Percentiles rank a stretch among this genome's conserved stretches.
Evolutionary conservation across 1,140 invertebrate genomes (phyloP).

Genomic region (Brachionus manjavacas): DNA sequence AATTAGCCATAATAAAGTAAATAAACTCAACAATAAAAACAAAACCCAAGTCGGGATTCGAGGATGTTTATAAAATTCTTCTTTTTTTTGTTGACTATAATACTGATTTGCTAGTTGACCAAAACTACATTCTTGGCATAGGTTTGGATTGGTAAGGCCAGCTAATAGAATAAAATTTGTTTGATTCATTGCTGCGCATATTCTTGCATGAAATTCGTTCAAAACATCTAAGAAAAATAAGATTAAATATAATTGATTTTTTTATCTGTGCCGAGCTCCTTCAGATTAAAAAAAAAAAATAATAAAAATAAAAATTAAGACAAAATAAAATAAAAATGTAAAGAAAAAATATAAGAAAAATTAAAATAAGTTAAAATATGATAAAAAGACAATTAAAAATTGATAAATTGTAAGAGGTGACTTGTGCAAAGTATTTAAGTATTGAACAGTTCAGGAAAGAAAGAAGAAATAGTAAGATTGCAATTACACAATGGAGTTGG

Average conservation of each 20-base stretch:
- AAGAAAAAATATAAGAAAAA: no score
- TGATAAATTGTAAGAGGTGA: no score
- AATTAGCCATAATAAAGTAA: background rate
- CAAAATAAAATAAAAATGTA: no score
- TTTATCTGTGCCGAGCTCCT: no score
- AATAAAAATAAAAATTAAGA: no score
- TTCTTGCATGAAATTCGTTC: slow-evolving; percentile 29
- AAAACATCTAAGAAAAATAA: background rate
- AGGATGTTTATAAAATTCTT: background rate
- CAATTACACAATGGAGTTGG: no score
- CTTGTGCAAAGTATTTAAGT: no score
- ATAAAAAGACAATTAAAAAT: no score
- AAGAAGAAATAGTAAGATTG: no score
- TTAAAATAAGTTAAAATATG: no score
- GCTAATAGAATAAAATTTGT: background rate
- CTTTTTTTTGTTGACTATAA: background rate
- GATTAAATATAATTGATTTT: background rate
- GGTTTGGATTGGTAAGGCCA: background rate
- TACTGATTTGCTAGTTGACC: background rate
- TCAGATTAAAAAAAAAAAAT: no score
- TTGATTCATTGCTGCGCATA: slow-evolving; percentile 6
- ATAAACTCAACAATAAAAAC: background rate
- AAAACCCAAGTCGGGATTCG: background rate
- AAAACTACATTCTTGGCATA: slow-evolving; percentile 15
- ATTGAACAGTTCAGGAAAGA: no score